These are phyloP conservation scores for Eremophila alpestris DNA, from an alignment of 2,797 vertebrate species.

Conservation along the genomic window DNA sequence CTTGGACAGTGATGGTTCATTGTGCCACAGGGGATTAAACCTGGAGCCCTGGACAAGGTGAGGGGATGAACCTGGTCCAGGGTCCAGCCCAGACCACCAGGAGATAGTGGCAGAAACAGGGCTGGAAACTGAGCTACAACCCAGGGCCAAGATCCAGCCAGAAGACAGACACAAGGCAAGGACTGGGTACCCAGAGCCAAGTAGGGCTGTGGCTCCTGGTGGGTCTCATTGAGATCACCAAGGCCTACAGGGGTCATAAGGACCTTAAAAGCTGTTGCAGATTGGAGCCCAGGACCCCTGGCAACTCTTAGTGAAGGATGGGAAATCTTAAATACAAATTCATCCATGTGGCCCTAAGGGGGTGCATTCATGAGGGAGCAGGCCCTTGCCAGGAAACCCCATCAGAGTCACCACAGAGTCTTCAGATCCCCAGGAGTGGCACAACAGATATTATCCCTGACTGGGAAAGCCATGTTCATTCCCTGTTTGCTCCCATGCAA, in stretches of 20 bases:
- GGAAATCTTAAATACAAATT: background rate
- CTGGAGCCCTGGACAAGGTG: background rate
- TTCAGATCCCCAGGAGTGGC: background rate
- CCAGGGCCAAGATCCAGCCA: background rate
- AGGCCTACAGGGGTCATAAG: rapidly evolving
- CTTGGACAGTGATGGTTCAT: background rate
- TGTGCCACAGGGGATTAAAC: background rate
- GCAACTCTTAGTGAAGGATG: background rate
- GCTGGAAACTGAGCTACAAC: background rate
- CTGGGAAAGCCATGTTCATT: background rate
- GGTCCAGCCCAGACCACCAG: background rate
- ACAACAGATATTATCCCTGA: background rate
- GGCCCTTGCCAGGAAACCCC: background rate
- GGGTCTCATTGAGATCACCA: rapidly evolving
- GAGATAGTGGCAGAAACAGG: background rate
- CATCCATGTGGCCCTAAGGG: background rate
- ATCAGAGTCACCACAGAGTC: background rate
- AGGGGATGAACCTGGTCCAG: background rate
- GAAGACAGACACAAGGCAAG: background rate
- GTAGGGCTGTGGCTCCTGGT: background rate
- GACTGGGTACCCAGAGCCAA: background rate
- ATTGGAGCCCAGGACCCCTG: background rate
- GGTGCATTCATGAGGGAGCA: background rate
- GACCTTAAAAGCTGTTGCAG: background rate
- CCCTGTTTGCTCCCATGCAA: background rate